Evolutionary conservation across 2,113 vertebrate species (phyloP).

Genomic region (Pithys albifrons): DNA sequence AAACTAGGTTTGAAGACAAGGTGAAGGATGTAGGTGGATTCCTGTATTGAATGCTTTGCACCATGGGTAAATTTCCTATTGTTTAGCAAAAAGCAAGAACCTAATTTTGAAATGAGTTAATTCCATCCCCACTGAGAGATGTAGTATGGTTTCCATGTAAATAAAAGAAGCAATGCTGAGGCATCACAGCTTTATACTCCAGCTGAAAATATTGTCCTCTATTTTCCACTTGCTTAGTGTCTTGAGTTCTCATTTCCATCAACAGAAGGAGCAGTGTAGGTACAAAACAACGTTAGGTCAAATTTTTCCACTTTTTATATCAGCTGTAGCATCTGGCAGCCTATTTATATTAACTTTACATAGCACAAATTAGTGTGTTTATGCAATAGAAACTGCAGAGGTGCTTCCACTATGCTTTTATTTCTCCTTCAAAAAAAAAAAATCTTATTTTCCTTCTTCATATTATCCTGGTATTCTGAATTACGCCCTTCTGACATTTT

Average conservation of each 20-base stretch:
- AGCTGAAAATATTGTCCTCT: neutral
- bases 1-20: neutral
- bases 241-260: neutral
- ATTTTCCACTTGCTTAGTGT: neutral
- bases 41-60: neutral
- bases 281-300: neutral
- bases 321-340: neutral
- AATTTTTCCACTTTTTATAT: neutral
- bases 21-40: neutral
- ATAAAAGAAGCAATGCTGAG: neutral
- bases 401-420: neutral
- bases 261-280: neutral
- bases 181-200: neutral
- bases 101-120: neutral
- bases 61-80: neutral
- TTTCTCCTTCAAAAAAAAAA: neutral
- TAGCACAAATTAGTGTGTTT: neutral
- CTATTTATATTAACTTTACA: neutral
- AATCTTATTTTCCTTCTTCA: neutral
- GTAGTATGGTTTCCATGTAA: neutral
- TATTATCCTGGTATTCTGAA: neutral
- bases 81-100: neutral
- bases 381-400: neutral
- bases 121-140: neutral
- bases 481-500: neutral